Conservation (phyloP, 2,113 vertebrate species). For the Neogale vison region DNA sequence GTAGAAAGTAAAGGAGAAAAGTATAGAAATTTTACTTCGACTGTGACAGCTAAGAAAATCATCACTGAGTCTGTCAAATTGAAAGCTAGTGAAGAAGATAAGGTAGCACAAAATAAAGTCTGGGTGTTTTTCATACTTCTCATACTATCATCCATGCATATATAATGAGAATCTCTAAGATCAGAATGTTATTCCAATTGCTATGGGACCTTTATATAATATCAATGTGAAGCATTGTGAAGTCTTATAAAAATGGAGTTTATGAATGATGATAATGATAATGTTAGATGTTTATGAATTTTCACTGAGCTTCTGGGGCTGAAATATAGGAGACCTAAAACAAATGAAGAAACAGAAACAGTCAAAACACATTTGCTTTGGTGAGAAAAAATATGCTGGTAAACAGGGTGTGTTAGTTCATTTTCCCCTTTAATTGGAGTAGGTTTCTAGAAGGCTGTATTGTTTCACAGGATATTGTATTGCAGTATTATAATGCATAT, state of each 20-base stretch:
- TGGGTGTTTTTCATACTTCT: neutral
- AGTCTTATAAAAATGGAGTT: neutral
- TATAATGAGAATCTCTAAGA: neutral
- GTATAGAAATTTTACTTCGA: neutral
- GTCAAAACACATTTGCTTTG: neutral
- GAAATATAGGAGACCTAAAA: neutral
- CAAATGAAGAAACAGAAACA: neutral
- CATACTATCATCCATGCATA: neutral
- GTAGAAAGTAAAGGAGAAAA: neutral
- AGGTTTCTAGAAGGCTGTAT: neutral
- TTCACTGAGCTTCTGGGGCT: neutral
- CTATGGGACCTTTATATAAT: neutral
- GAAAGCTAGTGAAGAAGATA: neutral
- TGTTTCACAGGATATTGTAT: neutral
- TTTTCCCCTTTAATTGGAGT: neutral
- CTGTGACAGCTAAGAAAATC: constrained; percentile 7
- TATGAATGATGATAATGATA: neutral
- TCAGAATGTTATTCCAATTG: neutral
- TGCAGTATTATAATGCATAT: neutral
- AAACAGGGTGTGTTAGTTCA: neutral
- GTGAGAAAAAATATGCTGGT: neutral
- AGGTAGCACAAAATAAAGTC: neutral
- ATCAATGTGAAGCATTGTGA: neutral
- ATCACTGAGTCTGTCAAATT: neutral
- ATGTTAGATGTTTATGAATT: neutral